These are phyloP conservation scores for Fragum sueziense DNA, from an alignment of 2,888 invertebrate genomes.

Conservation along the genomic window DNA sequence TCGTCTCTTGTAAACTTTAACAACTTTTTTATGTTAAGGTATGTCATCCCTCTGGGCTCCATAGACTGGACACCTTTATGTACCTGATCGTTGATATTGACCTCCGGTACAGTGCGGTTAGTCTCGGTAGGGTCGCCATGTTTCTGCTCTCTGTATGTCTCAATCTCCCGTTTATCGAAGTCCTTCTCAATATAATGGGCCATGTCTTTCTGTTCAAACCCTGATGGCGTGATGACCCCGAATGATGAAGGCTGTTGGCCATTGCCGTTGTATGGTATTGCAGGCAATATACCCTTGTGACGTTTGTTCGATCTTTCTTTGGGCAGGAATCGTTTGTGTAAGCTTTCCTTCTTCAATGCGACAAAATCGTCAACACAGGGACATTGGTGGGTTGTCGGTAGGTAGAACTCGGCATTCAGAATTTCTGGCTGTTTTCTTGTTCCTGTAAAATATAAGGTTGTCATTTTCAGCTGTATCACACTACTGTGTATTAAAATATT, in stretches of 20 bases:
- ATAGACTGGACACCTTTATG: neutral
- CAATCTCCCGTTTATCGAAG: constrained; percentile 24
- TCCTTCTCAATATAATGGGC: constrained; percentile 21
- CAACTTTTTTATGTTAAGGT: constrained; percentile 50
- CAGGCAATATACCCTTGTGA: neutral
- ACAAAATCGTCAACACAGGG: constrained; percentile 48
- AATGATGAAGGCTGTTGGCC: neutral
- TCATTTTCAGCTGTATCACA: no score
- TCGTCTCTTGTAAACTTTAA: constrained; percentile 49
- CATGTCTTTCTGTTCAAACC: constrained; percentile 24
- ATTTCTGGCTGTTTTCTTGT: constrained; percentile 42
- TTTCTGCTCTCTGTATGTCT: constrained; percentile 38
- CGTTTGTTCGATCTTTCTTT: constrained; percentile 13
- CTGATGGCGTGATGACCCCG: constrained; percentile 34
- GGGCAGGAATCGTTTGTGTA: constrained; percentile 38
- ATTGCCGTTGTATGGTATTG: neutral
- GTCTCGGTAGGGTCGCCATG: neutral
- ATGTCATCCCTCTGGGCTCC: constrained; percentile 27
- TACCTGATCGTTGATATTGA: constrained; percentile 1
- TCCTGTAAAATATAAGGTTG: constrained; percentile 13
- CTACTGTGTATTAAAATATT: neutral
- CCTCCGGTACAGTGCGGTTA: neutral
- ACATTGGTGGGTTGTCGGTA: constrained; percentile 41
- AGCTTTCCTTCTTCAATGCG: constrained; percentile 37
- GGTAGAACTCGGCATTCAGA: constrained; percentile 33